A percentile compares a stretch with the other conserved stretches of the same genome.
Conservation (phyloP, 2,113 vertebrate genomes). For the Protobothrops mucrosquamatus region DNA sequence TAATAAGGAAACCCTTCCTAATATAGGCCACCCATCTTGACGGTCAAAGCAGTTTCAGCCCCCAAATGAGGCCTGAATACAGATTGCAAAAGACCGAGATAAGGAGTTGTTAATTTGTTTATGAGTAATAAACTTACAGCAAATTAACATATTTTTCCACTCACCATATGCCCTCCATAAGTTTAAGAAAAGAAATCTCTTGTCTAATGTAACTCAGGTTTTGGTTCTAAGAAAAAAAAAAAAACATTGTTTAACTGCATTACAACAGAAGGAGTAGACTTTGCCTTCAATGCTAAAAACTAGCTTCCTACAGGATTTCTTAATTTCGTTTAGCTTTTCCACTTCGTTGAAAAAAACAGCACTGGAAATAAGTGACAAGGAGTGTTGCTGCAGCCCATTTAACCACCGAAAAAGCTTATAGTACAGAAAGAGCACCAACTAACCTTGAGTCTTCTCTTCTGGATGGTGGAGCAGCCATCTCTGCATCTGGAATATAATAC, state of each 20-base stretch:
- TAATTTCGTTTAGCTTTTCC: not conserved
- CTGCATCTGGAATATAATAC: constrained; percentile 59
- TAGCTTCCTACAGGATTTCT: not conserved
- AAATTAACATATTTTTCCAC: not conserved
- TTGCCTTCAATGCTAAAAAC: not conserved
- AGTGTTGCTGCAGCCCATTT: not conserved
- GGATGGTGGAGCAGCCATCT: constrained; percentile 34
- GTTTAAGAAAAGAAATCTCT: not conserved
- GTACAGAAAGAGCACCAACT: not conserved
- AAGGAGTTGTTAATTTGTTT: not conserved
- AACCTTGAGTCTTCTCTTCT: constrained; percentile 48
- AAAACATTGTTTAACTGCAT: not conserved
- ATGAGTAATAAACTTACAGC: not conserved
- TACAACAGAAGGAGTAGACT: not conserved
- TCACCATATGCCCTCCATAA: not conserved
- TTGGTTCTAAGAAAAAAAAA: not conserved
- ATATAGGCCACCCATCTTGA: not conserved
- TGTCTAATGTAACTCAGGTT: not conserved
- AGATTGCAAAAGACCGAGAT: not conserved
- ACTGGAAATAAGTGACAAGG: not conserved
- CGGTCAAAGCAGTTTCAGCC: not conserved
- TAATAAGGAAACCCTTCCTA: not conserved
- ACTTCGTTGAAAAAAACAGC: not conserved
- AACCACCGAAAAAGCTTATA: not conserved
- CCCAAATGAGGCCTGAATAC: not conserved